Conservation (phyloP, 2,797 vertebrate species). For the Phalanger gymnotis region DNA sequence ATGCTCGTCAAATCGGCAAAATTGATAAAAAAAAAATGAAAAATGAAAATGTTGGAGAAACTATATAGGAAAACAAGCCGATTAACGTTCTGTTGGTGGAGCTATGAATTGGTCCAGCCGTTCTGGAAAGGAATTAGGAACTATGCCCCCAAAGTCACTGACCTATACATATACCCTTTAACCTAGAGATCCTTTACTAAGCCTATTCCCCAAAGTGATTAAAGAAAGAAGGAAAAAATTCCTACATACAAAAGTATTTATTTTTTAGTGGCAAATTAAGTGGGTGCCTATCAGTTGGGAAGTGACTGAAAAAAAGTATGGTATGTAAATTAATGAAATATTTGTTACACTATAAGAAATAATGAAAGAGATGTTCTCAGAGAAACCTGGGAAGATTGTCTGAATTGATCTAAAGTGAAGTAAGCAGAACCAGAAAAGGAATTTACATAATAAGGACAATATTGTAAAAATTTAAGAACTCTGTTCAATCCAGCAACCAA, state of each 20-base stretch:
- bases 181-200: neutral
- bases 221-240: neutral
- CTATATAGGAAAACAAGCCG: neutral
- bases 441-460: neutral
- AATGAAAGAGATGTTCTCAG: neutral
- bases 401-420: neutral
- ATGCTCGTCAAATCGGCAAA: neutral
- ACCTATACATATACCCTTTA: neutral
- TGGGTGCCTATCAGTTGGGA: neutral
- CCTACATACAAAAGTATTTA: neutral
- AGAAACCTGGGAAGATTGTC: neutral
- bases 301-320: neutral
- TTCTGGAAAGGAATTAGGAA: neutral
- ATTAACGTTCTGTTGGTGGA: neutral
- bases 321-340: neutral
- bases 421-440: neutral
- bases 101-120: neutral
- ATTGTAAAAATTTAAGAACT: neutral
- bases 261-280: neutral
- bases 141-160: neutral
- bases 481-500: neutral
- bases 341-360: neutral
- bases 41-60: neutral
- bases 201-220: neutral
- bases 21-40: neutral